Percentiles rank a stretch among this genome's conserved stretches.
phyloP scores from a whole-genome alignment of 2,113 vertebrate species.

The Gymnobelideus leadbeateri region DNA sequence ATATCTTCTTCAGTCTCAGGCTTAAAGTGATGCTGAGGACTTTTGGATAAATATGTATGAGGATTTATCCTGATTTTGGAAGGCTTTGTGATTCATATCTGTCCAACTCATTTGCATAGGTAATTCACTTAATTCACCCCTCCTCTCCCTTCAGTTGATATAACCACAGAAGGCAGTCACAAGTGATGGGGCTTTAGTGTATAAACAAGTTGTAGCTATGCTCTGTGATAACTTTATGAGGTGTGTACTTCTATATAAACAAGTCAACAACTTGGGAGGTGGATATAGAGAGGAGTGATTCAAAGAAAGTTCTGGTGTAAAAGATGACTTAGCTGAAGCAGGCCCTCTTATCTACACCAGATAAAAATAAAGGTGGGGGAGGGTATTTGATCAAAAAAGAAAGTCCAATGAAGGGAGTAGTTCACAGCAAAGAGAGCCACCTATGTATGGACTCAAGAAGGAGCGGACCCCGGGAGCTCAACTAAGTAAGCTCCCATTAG shows the following conservation, averaged over 20 bases:
- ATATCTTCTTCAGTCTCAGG: not conserved
- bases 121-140: no score
- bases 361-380: not conserved
- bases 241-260: no score
- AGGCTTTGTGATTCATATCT: not conserved
- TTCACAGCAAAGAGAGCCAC: no score
- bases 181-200: no score
- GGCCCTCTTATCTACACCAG: not conserved
- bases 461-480: no score
- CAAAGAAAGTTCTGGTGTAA: not conserved
- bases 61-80: not conserved
- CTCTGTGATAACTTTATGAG: no score
- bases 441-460: no score
- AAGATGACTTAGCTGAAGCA: not conserved
- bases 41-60: not conserved
- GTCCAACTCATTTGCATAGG: not conserved
- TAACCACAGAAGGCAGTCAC: no score
- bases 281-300: not conserved
- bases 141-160: no score
- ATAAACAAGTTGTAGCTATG: no score
- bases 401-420: no score
- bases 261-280: not conserved
- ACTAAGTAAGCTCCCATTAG: no score
- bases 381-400: not conserved
- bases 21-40: not conserved